Evolutionary conservation across 1,140 invertebrate genomes (phyloP).

Genomic region (Charaxes varanes): DNA sequence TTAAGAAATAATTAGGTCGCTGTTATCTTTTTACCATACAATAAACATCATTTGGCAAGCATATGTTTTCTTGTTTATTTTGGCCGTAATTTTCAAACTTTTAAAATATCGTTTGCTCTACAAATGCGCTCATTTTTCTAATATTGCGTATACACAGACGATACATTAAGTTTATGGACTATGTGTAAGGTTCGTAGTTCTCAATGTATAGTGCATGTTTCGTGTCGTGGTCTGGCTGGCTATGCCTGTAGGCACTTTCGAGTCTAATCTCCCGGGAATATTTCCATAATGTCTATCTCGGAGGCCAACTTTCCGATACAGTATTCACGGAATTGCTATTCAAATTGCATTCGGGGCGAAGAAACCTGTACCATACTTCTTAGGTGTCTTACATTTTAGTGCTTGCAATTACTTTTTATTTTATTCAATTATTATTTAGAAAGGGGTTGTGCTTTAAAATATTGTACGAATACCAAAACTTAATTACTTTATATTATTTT

Average conservation of each 20-base stretch:
- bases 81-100: too few relatives aligned
- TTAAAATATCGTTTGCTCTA: background rate
- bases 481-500: too few relatives aligned
- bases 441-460: too few relatives aligned
- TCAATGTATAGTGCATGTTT: slow-evolving; percentile 29
- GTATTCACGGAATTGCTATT: slow-evolving; percentile 21
- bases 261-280: slow-evolving; percentile 29
- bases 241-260: slow-evolving; percentile 23
- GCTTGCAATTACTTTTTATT: background rate
- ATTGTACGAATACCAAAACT: too few relatives aligned
- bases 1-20: too few relatives aligned
- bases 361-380: slow-evolving; percentile 14
- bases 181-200: slow-evolving; percentile 56
- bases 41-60: too few relatives aligned
- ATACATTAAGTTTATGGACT: slow-evolving; percentile 28
- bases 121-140: background rate
- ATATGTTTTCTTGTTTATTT: too few relatives aligned
- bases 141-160: background rate
- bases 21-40: too few relatives aligned
- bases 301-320: slow-evolving; percentile 24
- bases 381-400: slow-evolving; percentile 4
- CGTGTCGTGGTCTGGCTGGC: slow-evolving; percentile 5
- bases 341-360: slow-evolving; percentile 17
- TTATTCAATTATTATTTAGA: background rate
- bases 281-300: slow-evolving; percentile 24